Evolutionary conservation across 2,888 invertebrate species (phyloP).

Genomic region (Lithophane leautieri): DNA sequence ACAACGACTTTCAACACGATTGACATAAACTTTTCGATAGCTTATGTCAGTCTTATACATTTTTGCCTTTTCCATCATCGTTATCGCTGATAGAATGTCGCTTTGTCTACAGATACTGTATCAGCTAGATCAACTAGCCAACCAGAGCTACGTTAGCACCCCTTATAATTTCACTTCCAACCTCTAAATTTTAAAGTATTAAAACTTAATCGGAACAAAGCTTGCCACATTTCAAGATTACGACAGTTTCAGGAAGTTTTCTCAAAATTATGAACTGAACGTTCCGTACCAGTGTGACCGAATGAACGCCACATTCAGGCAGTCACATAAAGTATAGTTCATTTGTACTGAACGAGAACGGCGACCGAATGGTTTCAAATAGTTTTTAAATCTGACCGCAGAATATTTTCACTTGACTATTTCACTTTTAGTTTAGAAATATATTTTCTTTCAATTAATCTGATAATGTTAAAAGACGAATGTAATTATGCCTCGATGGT

Average conservation of each 20-base stretch:
- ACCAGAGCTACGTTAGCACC: not conserved
- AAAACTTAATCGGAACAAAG: constrained; percentile 37
- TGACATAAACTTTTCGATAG: too few species aligned
- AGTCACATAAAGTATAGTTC: constrained; percentile 61
- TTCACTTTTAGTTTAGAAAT: not conserved
- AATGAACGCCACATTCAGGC: constrained; percentile 56
- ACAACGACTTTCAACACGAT: too few species aligned
- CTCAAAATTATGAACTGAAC: constrained; percentile 45
- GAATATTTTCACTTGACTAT: not conserved
- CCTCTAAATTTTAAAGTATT: constrained; percentile 42
- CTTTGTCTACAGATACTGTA: too few species aligned
- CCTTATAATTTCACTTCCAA: not conserved
- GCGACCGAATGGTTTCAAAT: constrained; percentile 49
- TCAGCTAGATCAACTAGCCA: not conserved
- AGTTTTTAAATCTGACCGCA: constrained; percentile 29
- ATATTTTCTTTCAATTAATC: not conserved
- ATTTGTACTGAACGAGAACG: constrained; percentile 46
- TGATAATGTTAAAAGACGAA: not conserved
- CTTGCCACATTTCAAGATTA: constrained; percentile 33
- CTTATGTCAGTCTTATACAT: too few species aligned
- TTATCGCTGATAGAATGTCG: too few species aligned
- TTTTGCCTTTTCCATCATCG: too few species aligned
- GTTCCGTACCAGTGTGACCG: constrained; percentile 52
- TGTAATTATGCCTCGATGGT: not conserved
- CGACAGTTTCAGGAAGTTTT: constrained; percentile 44